phyloP scores from a whole-genome alignment of 2,888 invertebrate species.

The Lasioglossum morio region DNA sequence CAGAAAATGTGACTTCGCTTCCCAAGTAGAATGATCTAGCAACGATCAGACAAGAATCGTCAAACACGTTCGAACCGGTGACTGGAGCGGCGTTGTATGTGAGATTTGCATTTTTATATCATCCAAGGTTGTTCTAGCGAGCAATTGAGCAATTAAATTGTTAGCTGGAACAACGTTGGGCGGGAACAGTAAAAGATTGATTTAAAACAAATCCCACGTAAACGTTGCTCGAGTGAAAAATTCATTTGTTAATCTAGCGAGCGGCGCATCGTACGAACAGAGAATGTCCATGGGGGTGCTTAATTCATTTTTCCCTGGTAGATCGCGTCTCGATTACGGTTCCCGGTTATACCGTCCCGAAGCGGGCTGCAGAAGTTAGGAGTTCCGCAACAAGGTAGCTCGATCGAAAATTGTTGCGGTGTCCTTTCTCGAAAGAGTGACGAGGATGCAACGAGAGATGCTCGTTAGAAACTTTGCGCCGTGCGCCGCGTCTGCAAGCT shows the following conservation, averaged over 20 bases:
- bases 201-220: too few species aligned
- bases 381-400: background rate
- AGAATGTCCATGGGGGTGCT: background rate
- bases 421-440: background rate
- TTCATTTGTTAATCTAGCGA: too few species aligned
- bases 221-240: too few species aligned
- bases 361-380: background rate
- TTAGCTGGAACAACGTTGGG: too few species aligned
- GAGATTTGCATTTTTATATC: too few species aligned
- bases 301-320: background rate
- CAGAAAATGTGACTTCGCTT: background rate
- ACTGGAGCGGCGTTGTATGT: too few species aligned
- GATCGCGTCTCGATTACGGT: background rate
- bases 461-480: background rate
- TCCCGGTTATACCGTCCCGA: background rate
- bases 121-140: too few species aligned
- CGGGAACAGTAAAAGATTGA: too few species aligned
- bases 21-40: background rate
- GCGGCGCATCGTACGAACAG: background rate
- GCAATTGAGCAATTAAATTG: too few species aligned
- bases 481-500: slow-evolving; percentile 16
- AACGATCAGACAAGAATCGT: background rate
- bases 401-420: background rate
- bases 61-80: too few species aligned
- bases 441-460: background rate